A percentile compares a stretch with the other conserved stretches of the same genome.
Evolutionary conservation across 2,113 vertebrate genomes (phyloP).

Genomic region (Aphyosemion australe): DNA sequence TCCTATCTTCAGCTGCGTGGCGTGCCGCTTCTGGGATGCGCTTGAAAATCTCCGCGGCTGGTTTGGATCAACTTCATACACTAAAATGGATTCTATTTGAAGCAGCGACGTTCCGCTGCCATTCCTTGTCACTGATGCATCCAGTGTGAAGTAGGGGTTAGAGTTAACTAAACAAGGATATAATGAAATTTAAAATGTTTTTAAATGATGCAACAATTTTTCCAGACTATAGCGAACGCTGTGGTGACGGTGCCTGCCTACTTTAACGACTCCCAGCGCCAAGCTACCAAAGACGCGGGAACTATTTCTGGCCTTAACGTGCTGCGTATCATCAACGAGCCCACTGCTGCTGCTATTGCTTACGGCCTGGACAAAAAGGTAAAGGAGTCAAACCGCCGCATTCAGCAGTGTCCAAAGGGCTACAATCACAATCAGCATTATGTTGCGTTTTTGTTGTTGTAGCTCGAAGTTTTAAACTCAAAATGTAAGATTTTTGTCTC

Average conservation of each 20-base stretch:
- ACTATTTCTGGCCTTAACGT: constrained; percentile 80
- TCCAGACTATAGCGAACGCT: constrained; percentile 70
- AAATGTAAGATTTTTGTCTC: too few species aligned
- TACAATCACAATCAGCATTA: too few species aligned
- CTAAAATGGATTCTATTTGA: too few species aligned
- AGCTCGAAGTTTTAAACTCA: neutral
- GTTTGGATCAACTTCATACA: too few species aligned
- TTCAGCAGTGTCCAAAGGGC: too few species aligned
- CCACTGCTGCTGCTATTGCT: constrained; percentile 81
- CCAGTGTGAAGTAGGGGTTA: too few species aligned
- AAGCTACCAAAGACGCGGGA: constrained; percentile 81
- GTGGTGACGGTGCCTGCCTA: constrained; percentile 81
- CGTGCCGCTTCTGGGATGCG: too few species aligned
- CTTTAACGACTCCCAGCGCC: constrained; percentile 82
- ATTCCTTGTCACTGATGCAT: too few species aligned
- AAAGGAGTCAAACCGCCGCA: neutral
- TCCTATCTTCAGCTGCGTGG: too few species aligned
- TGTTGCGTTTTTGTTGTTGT: neutral
- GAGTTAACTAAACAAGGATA: too few species aligned
- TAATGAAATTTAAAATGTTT: neutral
- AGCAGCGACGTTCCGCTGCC: too few species aligned
- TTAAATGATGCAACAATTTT: neutral
- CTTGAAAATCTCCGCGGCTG: too few species aligned
- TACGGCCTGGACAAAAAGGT: constrained; percentile 83
- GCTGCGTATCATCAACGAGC: constrained; percentile 81